Evolutionary conservation across 2,113 vertebrate genomes (phyloP).

Genomic region (Stigmatopora argus): DNA sequence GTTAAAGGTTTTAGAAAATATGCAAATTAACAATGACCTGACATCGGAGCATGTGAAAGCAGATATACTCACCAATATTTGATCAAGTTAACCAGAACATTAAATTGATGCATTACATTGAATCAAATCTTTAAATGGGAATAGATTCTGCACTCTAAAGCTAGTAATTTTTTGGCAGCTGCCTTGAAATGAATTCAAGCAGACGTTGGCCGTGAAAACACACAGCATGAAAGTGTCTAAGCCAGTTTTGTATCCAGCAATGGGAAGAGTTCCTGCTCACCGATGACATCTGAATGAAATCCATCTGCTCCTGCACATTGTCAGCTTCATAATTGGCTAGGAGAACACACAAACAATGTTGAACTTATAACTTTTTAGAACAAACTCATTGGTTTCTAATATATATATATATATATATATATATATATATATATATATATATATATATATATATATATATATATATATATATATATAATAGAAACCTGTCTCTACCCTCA

Average conservation of each 20-base stretch:
- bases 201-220: slow-evolving; percentile 3
- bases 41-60: neutral
- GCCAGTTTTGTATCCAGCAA: neutral
- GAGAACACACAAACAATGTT: neutral
- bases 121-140: neutral
- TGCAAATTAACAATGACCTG: neutral
- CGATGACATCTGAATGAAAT: neutral
- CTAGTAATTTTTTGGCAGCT: neutral
- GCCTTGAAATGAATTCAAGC: neutral
- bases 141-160: neutral
- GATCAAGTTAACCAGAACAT: neutral
- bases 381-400: slow-evolving; percentile 11
- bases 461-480: slow-evolving; percentile 9
- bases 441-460: slow-evolving; percentile 6
- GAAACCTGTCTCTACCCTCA: slow-evolving; percentile 33
- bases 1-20: neutral
- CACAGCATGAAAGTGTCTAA: neutral
- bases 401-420: slow-evolving; percentile 3
- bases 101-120: neutral
- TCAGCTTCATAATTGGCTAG: neutral
- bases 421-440: slow-evolving; percentile 4
- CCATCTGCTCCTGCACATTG: neutral
- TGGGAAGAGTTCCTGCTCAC: neutral
- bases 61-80: neutral
- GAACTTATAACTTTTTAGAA: neutral